Conservation (phyloP, 2,888 invertebrate genomes). For the Ametastegia equiseti region DNA sequence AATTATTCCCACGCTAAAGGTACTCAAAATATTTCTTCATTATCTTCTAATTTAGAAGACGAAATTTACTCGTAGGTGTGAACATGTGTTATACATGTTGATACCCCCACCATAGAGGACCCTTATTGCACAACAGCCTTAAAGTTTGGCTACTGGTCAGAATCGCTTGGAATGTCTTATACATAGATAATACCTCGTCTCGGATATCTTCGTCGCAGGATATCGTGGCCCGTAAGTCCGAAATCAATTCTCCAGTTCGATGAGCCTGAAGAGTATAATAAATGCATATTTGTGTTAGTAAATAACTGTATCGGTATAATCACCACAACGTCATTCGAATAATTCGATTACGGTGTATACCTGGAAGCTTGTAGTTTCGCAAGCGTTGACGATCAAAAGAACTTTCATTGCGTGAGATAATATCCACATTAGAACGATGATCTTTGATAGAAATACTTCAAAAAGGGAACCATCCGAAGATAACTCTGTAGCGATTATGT, state of each 20-base stretch:
- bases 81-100: background rate
- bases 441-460: background rate
- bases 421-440: background rate
- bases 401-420: background rate
- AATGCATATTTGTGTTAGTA: background rate
- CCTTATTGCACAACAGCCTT: background rate
- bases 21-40: too few relatives aligned
- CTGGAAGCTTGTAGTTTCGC: background rate
- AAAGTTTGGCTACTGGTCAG: background rate
- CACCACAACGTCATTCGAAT: too few relatives aligned
- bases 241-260: background rate
- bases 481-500: background rate
- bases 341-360: background rate
- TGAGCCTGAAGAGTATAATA: background rate
- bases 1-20: too few relatives aligned
- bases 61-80: too few relatives aligned
- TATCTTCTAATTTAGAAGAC: too few relatives aligned
- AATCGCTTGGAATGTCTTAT: background rate
- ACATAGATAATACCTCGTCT: conserved; percentile 2
- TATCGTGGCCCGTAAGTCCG: background rate
- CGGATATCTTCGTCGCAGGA: background rate
- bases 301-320: too few relatives aligned
- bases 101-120: background rate
- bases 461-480: background rate
- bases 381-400: background rate